Base-by-base conservation (phyloP, 92 coral and sea anemone genomes). In the Muricea muricata region DNA sequence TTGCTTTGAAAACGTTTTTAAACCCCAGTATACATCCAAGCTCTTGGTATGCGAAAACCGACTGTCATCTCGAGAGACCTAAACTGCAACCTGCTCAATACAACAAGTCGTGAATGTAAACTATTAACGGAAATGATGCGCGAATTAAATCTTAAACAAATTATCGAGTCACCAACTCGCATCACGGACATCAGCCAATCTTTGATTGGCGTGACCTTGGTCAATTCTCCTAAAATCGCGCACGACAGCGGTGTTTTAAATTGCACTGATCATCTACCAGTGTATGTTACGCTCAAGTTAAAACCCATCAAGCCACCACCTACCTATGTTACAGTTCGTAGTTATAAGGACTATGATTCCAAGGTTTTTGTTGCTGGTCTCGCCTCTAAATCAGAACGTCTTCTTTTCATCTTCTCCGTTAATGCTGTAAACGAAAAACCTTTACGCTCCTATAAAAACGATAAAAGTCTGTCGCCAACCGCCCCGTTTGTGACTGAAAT, bases 11-110 rank as follows among this genome's bases (percentile, higher is more conserved):
- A 86, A 82, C n/a, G 9, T 86, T 1, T 50, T 87, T 40, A 90
- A 86, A 47, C 90, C 93, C 13, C 60, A 25, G 20, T n/a, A n/a
- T 90, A 74, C 63, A 87, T 87, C 54, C 91, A 87, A 32, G 93
- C 91, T 18, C 21, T 73, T 8, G 50, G 57, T 73, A 73, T 26
- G 28, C 57, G 79, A 37, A 15, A 73, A 73, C n/a, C n/a, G n/a
- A n/a, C n/a, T n/a, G n/a, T 78, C 13, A 79, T 91, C 24, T 67
- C 55, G 28, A 45, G 45, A 34, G 94, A 91, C 63, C 84, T 88
- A 32, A 87, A 91, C 74, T 91, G 94, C 32, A 84, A 88, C 55
- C n/a, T 37, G 46, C 79, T 88, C 39, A 78, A 56, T 67, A 77
- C 86, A 34, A 39, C 30, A 34, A 69, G 88, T 60, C 80, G 85